Evolutionary conservation across 2,113 vertebrate species (phyloP), one percentile per base, ranked within the genome.

Genomic region (Leiothrix lutea): DNA sequence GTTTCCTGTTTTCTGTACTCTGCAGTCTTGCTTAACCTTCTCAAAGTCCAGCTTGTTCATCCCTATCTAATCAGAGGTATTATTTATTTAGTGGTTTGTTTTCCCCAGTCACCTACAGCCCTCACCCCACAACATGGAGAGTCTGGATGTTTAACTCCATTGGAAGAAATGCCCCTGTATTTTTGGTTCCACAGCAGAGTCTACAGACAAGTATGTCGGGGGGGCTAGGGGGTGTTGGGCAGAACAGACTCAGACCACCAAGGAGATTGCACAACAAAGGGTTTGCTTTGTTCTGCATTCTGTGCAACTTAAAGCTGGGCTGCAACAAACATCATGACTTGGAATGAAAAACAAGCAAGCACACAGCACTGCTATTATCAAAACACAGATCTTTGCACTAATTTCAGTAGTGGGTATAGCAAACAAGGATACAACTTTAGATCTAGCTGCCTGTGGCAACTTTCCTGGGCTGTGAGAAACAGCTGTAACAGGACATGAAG

Each of bases 21-120:
- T 81, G 78, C 40, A 51, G 62, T 94, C 91, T 98, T 98, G 97
- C 98, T 93, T 94, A 97, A 98, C 65, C 35, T 26, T 97, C 78
- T 96, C 97, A 98, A 98, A 98, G 98, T 98, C 95, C 97, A 97
- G 79, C 58, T 94, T 92, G 86, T 88, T 64, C 85, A 90, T 92
- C 93, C 74, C 86, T 98, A 97, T 98, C 97, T 98, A 98, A 98
- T 98, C 97, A 95, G 94, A 64, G 35, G 25, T 94, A 78, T 48
- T 85, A 47, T 95, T 96, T 97, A 90, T 86, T 93, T 94, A 89
- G 90, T 80, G 85, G 80, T 73, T 90, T 97, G 92, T 96, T 95
- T 94, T 87, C 72, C 48, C n/a, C 54, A 54, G 25, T 79, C 73
- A 70, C 61, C 61, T 61, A 26, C 42, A 80, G 54, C 44, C 56